Percentiles rank a stretch among this genome's conserved stretches.
Evolutionary conservation across 2,797 vertebrate genomes (phyloP).

Genomic region (Chaetophractus vellerosus): DNA sequence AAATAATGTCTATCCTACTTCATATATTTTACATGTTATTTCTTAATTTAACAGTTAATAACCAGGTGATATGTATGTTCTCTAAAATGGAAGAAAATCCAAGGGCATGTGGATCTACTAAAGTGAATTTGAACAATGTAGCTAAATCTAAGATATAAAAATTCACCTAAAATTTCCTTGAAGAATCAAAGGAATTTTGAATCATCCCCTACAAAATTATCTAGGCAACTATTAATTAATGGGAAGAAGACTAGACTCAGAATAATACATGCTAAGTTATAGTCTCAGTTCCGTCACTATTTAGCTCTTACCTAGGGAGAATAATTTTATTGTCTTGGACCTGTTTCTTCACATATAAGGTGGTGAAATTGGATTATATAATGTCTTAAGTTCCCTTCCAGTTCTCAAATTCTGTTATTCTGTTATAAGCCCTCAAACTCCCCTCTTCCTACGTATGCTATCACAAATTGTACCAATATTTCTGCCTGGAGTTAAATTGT

Average conservation of each 20-base stretch:
- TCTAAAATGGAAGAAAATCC: not conserved
- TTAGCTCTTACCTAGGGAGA: not conserved
- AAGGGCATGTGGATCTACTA: not conserved
- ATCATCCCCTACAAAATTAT: not conserved
- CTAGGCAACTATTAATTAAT: conserved; percentile 5
- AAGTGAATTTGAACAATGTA: conserved; percentile 41
- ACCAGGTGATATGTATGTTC: not conserved
- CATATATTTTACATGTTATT: not conserved
- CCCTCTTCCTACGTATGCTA: not conserved
- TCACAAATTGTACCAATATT: not conserved
- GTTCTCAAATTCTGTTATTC: not conserved
- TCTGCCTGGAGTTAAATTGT: not conserved
- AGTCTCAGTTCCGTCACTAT: not conserved
- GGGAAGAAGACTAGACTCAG: not conserved
- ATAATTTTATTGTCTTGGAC: not conserved
- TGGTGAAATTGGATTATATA: not conserved
- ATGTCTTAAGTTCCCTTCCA: not conserved
- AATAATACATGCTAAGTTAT: not conserved
- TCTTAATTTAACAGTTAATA: not conserved
- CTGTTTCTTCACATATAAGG: not conserved
- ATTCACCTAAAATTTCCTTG: not conserved
- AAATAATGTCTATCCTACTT: not conserved
- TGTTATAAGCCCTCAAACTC: not conserved
- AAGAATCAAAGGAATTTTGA: conserved; percentile 2
- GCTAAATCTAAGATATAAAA: not conserved